These are phyloP conservation scores for Coptodon rendalli DNA, from an alignment of 2,113 vertebrate genomes.

Conservation along the genomic window DNA sequence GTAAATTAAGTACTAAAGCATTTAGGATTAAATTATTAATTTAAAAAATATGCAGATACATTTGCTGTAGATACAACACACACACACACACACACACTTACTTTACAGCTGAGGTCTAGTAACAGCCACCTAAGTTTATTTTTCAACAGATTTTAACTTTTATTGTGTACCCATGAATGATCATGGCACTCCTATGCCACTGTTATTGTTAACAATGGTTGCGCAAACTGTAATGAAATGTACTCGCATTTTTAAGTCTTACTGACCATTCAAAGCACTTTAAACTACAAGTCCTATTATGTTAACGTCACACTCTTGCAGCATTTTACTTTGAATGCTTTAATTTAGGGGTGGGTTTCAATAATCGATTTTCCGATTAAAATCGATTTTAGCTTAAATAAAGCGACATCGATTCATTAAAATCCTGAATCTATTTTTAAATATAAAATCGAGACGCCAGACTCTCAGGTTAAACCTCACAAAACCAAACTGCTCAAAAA, in stretches of 20 bases:
- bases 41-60: neutral
- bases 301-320: neutral
- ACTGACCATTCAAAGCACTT: neutral
- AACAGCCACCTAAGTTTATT: neutral
- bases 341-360: fast-evolving
- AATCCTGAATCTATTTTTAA: neutral
- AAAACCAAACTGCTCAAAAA: neutral
- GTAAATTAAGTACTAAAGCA: neutral
- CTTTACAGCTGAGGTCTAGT: neutral
- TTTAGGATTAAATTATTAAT: neutral
- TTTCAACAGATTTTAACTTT: neutral
- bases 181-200: neutral
- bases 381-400: neutral
- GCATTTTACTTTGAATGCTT: neutral
- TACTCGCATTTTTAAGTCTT: fast-evolving
- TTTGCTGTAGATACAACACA: neutral
- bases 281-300: neutral
- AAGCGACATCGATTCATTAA: fast-evolving
- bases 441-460: neutral
- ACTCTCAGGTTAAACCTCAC: neutral
- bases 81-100: neutral
- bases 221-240: neutral
- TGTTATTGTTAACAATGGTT: neutral
- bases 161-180: neutral
- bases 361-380: neutral